These are phyloP conservation scores for Geothlypis trichas DNA, from an alignment of 2,113 vertebrate species.

Conservation along the genomic window DNA sequence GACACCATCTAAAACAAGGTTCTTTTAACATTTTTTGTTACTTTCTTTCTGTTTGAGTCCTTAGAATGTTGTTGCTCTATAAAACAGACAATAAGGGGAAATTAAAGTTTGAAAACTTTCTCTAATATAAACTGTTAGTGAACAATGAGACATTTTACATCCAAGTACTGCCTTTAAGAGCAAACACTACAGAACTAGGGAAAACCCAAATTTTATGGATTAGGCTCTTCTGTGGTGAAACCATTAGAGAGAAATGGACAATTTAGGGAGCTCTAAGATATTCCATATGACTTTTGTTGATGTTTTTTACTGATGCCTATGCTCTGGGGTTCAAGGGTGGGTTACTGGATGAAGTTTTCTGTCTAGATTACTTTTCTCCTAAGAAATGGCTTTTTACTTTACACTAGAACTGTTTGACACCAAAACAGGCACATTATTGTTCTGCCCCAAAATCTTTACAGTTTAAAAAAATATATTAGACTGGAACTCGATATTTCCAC, in stretches of 20 bases:
- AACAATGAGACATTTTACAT: not conserved
- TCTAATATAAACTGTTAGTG: not conserved
- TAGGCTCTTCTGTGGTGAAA: not conserved
- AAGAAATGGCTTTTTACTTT: not conserved
- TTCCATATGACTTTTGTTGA: not conserved
- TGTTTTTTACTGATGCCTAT: not conserved
- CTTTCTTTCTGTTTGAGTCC: not conserved
- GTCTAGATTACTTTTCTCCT: not conserved
- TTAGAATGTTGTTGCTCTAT: not conserved
- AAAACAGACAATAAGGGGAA: not conserved
- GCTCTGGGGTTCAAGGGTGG: not conserved
- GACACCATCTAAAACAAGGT: not conserved
- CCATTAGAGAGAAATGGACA: not conserved
- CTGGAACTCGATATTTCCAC: not conserved
- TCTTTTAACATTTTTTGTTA: accelerated
- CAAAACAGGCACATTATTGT: not conserved
- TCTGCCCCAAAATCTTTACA: not conserved
- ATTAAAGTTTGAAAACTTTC: not conserved
- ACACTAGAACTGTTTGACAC: not conserved
- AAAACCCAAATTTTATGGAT: not conserved
- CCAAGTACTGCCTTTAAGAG: not conserved
- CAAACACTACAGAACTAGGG: not conserved
- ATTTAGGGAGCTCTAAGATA: not conserved
- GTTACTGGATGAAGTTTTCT: not conserved
- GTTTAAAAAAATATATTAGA: not conserved